phyloP scores from a whole-genome alignment of 2,113 vertebrate genomes.

The Mustela lutreola region DNA sequence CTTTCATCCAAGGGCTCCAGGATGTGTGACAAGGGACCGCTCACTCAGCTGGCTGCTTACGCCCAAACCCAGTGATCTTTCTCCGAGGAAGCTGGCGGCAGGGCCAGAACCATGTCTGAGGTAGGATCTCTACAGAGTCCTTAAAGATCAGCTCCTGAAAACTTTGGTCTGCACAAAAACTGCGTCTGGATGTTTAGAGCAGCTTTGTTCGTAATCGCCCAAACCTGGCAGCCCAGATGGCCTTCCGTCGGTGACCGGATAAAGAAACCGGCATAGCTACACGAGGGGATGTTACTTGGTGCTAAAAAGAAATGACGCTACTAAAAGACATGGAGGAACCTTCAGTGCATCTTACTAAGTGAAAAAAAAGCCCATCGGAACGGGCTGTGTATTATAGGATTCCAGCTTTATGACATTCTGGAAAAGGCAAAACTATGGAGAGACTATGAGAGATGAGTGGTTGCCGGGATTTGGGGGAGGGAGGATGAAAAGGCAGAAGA shows the following conservation, averaged over 20 bases:
- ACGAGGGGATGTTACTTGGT: background rate
- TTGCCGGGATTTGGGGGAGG: background rate
- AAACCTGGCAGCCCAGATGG: background rate
- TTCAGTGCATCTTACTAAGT: too few species aligned
- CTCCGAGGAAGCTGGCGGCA: background rate
- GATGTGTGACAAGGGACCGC: background rate
- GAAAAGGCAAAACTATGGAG: background rate
- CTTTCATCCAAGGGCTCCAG: background rate
- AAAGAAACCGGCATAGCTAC: too few species aligned
- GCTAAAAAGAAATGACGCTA: background rate
- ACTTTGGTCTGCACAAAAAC: background rate
- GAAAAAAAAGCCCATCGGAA: background rate
- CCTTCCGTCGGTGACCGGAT: background rate
- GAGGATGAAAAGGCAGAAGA: background rate
- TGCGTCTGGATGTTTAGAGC: fast-evolving
- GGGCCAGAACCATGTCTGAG: background rate
- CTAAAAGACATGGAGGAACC: background rate
- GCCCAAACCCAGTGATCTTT: background rate
- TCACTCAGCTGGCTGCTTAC: fast-evolving
- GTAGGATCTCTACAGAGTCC: too few species aligned
- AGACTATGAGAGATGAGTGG: background rate
- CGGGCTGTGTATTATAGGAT: background rate
- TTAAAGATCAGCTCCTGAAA: background rate
- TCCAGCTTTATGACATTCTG: background rate
- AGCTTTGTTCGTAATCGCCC: background rate